phyloP scores from a whole-genome alignment of 2,797 vertebrate species.

The Acipenser oxyrinchus region DNA sequence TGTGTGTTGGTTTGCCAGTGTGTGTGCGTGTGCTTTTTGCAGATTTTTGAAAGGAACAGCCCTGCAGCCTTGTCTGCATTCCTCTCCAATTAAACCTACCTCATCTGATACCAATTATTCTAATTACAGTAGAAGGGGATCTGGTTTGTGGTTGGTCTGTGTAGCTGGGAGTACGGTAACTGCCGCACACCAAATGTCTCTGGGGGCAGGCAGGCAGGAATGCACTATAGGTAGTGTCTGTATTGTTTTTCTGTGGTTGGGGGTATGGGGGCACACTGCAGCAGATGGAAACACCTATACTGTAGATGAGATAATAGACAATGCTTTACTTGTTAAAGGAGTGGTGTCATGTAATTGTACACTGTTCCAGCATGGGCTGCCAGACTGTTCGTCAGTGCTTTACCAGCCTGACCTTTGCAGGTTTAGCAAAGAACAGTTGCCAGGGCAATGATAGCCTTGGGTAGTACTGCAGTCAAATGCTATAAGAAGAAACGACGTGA shows the following conservation, averaged over 20 bases:
- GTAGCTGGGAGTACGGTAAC: constrained; percentile 26
- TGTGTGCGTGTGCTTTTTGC: constrained; percentile 18
- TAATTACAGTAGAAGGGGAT: constrained; percentile 56
- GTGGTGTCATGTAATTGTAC: constrained; percentile 18
- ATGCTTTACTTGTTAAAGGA: neutral
- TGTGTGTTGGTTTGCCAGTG: constrained; percentile 9
- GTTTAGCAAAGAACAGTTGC: neutral
- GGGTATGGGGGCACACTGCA: too few species aligned
- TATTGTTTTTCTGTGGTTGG: too few species aligned
- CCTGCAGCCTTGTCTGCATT: constrained; percentile 52
- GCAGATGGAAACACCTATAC: neutral
- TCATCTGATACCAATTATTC: constrained; percentile 64
- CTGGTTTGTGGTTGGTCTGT: constrained; percentile 15
- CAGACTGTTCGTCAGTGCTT: constrained; percentile 7
- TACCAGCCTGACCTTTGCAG: constrained; percentile 1
- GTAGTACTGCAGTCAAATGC: too few species aligned
- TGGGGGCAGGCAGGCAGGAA: too few species aligned
- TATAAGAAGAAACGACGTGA: too few species aligned
- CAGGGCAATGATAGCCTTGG: neutral
- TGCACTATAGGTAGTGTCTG: too few species aligned
- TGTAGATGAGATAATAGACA: constrained; percentile 6
- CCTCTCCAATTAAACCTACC: constrained; percentile 62
- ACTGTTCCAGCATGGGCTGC: constrained; percentile 13
- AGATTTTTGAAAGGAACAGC: constrained; percentile 47
- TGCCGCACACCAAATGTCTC: constrained; percentile 10